These are phyloP conservation scores for Camelus bactrianus DNA, from an alignment of 2,113 vertebrate genomes.

Conservation along the genomic window DNA sequence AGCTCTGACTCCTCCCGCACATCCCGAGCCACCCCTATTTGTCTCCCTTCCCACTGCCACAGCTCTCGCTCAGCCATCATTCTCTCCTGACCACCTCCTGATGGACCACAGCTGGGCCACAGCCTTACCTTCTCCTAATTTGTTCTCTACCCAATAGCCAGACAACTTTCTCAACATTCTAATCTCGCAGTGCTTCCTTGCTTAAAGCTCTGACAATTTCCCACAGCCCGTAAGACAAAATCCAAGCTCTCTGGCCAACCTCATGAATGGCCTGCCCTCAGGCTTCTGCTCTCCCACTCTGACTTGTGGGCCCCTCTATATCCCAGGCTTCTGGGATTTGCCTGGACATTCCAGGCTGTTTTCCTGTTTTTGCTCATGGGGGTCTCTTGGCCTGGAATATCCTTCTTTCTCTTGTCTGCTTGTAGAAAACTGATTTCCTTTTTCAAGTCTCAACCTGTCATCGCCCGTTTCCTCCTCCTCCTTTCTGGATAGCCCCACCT, in stretches of 20 bases:
- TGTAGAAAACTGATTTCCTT: background rate
- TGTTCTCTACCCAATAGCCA: background rate
- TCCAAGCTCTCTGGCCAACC: background rate
- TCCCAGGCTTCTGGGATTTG: background rate
- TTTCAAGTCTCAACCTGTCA: background rate
- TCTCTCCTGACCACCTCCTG: background rate
- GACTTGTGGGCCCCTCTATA: background rate
- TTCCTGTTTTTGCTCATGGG: background rate
- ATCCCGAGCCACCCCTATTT: background rate
- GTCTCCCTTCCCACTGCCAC: background rate
- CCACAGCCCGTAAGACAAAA: background rate
- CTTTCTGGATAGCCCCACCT: background rate
- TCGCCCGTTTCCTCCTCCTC: background rate
- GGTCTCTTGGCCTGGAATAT: background rate
- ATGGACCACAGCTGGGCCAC: background rate
- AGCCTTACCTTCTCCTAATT: background rate
- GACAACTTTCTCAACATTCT: background rate
- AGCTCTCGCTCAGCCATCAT: background rate
- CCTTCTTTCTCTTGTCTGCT: background rate
- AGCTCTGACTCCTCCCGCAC: too few relatives aligned
- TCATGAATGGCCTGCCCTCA: background rate
- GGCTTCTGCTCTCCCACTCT: background rate
- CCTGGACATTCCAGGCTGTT: background rate
- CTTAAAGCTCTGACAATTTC: background rate
- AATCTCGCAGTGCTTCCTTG: background rate